Percentiles rank a stretch among this genome's conserved stretches.
These are phyloP conservation scores for Zaprionus kolodkinae DNA, from an alignment of 1,140 invertebrate species.

Conservation along the genomic window DNA sequence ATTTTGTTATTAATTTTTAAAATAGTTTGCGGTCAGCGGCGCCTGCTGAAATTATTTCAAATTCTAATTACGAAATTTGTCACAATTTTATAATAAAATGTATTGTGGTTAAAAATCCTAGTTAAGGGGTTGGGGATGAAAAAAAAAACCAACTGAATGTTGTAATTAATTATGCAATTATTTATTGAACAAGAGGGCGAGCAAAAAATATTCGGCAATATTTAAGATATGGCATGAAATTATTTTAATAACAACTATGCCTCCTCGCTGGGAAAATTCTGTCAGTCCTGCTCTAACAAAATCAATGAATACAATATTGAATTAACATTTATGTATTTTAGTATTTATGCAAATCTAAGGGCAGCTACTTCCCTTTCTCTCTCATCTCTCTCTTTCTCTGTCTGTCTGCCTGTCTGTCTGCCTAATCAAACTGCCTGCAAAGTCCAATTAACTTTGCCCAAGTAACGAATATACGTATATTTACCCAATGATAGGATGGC, in stretches of 20 bases:
- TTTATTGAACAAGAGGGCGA: neutral
- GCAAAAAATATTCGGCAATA: neutral
- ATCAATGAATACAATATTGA: conserved; percentile 8
- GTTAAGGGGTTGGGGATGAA: too few relatives aligned
- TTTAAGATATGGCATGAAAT: neutral
- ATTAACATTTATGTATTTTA: conserved; percentile 18
- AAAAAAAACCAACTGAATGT: neutral
- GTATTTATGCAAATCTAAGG: conserved; percentile 9
- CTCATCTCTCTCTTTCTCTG: neutral
- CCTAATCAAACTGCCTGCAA: conserved; percentile 7
- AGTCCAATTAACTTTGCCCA: conserved; percentile 44
- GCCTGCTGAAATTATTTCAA: conserved; percentile 14
- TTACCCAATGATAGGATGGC: conserved; percentile 44
- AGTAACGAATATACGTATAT: conserved; percentile 36
- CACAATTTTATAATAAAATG: conserved; percentile 9
- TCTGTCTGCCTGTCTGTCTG: neutral
- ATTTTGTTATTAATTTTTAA: conserved; percentile 37
- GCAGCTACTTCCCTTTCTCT: neutral
- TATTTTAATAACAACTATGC: neutral
- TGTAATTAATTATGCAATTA: neutral
- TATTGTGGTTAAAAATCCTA: conserved; percentile 13
- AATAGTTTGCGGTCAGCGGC: conserved; percentile 24
- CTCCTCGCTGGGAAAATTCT: neutral
- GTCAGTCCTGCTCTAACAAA: neutral
- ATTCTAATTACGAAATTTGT: conserved; percentile 27